Evolutionary conservation across 2,113 vertebrate species (phyloP).

Genomic region (Trematocara nigrifrons): DNA sequence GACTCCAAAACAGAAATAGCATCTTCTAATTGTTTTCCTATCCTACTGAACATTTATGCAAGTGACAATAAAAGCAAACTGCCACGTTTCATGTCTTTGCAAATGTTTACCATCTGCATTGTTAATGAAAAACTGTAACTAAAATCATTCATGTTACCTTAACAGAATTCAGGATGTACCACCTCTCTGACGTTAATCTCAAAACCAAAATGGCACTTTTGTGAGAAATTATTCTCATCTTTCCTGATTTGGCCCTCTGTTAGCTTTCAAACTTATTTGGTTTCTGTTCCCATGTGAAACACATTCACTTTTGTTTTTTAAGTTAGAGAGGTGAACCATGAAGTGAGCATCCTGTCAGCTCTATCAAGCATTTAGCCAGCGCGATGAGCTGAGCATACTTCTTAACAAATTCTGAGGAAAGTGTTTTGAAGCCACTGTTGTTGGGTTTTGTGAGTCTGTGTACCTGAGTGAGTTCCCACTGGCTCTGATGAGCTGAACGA

Average conservation of each 20-base stretch:
- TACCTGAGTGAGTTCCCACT: conserved; percentile 85
- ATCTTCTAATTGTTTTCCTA: background rate
- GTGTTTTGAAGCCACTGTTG: background rate
- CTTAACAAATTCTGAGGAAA: background rate
- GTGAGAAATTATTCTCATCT: background rate
- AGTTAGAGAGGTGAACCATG: background rate
- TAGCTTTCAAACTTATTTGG: background rate
- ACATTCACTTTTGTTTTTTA: background rate
- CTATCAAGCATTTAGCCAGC: background rate
- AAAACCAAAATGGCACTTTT: background rate
- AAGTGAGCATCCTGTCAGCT: background rate
- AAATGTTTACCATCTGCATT: background rate
- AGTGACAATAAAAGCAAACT: background rate
- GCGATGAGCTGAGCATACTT: background rate
- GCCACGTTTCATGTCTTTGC: accelerated
- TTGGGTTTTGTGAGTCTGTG: background rate
- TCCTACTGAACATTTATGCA: background rate
- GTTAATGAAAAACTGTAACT: background rate
- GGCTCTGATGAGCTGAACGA: conserved; percentile 89
- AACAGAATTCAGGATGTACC: background rate
- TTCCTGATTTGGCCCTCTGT: background rate
- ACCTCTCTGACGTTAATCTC: background rate
- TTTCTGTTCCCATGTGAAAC: background rate
- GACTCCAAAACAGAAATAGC: background rate
- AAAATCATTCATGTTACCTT: background rate